Conservation (phyloP, 2,888 invertebrate genomes). For the Synanthedon vespiformis region DNA sequence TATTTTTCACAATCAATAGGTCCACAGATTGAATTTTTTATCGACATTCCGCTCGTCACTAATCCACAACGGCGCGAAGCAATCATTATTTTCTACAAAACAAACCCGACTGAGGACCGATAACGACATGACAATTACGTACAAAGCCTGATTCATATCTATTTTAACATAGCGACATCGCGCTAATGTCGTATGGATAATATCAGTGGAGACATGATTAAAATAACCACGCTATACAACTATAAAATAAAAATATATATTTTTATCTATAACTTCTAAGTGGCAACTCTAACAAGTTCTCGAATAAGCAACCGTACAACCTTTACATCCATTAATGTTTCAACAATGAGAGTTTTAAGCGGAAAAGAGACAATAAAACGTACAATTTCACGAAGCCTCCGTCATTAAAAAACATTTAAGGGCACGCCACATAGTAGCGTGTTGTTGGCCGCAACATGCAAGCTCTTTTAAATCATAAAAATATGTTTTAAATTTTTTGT, state of each 20-base stretch:
- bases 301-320: neutral
- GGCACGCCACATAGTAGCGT: constrained; percentile 12
- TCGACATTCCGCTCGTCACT: no score
- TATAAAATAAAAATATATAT: no score
- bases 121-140: neutral
- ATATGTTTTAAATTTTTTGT: neutral
- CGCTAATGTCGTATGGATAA: no score
- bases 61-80: no score
- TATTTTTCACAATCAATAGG: no score
- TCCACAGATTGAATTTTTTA: no score
- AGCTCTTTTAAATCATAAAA: neutral
- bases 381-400: constrained; percentile 14
- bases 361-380: constrained; percentile 16
- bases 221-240: no score
- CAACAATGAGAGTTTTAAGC: neutral
- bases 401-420: constrained; percentile 31
- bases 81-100: neutral
- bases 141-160: neutral
- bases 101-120: neutral
- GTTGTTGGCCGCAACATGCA: neutral
- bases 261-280: no score
- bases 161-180: neutral
- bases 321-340: neutral
- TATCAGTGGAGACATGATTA: no score
- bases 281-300: neutral